Evolutionary conservation across 2,888 invertebrate genomes (phyloP).

Genomic region (Caenorhabditis drosophilae): DNA sequence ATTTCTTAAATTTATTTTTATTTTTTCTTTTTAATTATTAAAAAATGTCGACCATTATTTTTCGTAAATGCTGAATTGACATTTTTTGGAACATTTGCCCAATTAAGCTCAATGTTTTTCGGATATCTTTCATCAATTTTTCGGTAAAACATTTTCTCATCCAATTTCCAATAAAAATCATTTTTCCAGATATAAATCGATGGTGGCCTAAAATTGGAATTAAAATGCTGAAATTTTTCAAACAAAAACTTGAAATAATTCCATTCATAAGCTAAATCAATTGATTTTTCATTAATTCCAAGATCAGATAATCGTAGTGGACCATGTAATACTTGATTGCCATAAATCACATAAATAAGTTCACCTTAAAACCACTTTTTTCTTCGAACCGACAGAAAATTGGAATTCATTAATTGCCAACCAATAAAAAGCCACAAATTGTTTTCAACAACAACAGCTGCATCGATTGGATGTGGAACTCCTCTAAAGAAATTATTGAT

Average conservation of each 20-base stretch:
- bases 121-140: conserved; percentile 34
- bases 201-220: no score
- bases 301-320: conserved; percentile 14
- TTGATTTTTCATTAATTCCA: conserved; percentile 19
- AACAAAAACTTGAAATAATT: conserved; percentile 42
- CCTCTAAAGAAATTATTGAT: conserved; percentile 25
- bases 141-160: conserved; percentile 27
- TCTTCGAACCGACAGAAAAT: neutral
- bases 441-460: conserved; percentile 22
- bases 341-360: conserved; percentile 22
- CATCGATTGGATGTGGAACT: conserved; percentile 26
- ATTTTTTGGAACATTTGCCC: conserved; percentile 31
- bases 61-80: conserved; percentile 27
- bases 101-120: conserved; percentile 26
- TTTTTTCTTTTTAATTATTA: neutral
- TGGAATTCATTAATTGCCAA: neutral
- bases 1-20: conserved; percentile 13
- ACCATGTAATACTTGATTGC: conserved; percentile 22
- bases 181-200: conserved; percentile 36
- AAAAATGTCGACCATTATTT: conserved; percentile 20
- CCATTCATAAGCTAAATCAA: conserved; percentile 40
- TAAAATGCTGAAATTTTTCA: no score
- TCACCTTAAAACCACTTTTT: conserved; percentile 3
- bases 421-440: conserved; percentile 37
- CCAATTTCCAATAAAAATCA: conserved; percentile 24